Evolutionary conservation across 2,113 vertebrate genomes (phyloP), one percentile per base, ranked within the genome.

Genomic region (Paratilapia polleni): DNA sequence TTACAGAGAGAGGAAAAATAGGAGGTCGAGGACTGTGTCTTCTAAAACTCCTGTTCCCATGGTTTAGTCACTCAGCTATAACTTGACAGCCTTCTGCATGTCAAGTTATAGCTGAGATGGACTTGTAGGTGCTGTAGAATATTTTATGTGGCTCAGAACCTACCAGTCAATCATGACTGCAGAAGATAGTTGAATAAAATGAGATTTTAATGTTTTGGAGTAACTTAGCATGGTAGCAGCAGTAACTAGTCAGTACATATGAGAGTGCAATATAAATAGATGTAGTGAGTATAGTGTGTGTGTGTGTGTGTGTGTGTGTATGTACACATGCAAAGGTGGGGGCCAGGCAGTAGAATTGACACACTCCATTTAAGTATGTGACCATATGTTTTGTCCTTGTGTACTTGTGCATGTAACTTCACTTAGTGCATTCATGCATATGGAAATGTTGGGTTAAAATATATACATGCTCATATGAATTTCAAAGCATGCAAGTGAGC

Each of bases 31-130:
- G 34, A 14, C 62, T 41, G 6, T 14, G 62, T 14, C 62, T 22
- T 64, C 41, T 64, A 36, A 41, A 64, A 64, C 38, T 64, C 4
- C 36, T 64, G 62, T 64, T 64, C 34, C 36, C 62, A 64, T 31
- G 12, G 36, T 36, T 41, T 36, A 41, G 4, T 64, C 1, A 64
- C 62, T 0, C n/a, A n/a, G n/a, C n/a, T n/a, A n/a, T n/a, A n/a
- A n/a, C n/a, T n/a, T n/a, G n/a, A n/a, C n/a, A n/a, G n/a, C 22
- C 41, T 2, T 43, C 38, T 24, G n/a, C 63, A 43, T 2, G 1
- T 43, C 13, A 66, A 43, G 8, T 24, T 43, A 66, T 66, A 66
- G 24, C 63, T 43, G 63, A 0, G 38, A 66, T 43, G 13, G 9
- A 24, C 36, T 41, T 66, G 34, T 34, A 34, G 3, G 34, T 6